A percentile compares a stretch with the other conserved stretches of the same genome.
These are phyloP conservation scores for Unio delphinus DNA, from an alignment of 2,888 invertebrate species.

Conservation along the genomic window DNA sequence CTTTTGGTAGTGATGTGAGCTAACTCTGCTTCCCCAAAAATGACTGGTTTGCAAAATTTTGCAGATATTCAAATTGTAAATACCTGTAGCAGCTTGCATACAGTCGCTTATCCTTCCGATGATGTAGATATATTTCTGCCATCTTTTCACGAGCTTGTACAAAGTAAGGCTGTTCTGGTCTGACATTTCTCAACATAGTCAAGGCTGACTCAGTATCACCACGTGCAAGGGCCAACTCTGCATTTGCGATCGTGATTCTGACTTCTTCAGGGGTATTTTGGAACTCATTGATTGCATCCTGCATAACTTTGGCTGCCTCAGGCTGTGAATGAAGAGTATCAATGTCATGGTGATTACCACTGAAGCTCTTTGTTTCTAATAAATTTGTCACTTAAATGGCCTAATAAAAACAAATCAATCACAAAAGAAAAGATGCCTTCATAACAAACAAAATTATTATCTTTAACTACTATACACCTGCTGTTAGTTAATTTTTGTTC, in stretches of 20 bases:
- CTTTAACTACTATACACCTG: too few relatives aligned
- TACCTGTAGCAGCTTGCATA: constrained; percentile 86
- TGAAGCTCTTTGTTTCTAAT: too few relatives aligned
- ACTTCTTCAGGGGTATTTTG: constrained; percentile 88
- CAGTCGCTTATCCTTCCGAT: constrained; percentile 87
- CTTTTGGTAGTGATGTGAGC: too few relatives aligned
- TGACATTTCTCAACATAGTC: constrained; percentile 83
- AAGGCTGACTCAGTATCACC: constrained; percentile 88
- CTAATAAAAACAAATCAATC: too few relatives aligned
- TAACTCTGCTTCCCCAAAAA: background rate
- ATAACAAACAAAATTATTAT: too few relatives aligned
- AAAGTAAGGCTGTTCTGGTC: constrained; percentile 88
- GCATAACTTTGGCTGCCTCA: constrained; percentile 87
- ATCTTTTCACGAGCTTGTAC: constrained; percentile 79
- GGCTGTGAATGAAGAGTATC: constrained; percentile 66
- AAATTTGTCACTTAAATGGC: too few relatives aligned
- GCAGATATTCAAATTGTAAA: constrained; percentile 2
- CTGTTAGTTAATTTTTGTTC: too few relatives aligned
- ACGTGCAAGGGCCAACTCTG: constrained; percentile 85
- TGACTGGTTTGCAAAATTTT: background rate
- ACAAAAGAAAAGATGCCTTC: too few relatives aligned
- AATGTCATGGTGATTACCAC: too few relatives aligned
- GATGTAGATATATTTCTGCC: constrained; percentile 90
- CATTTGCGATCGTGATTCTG: constrained; percentile 86
- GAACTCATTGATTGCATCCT: constrained; percentile 76